These are phyloP conservation scores for Periophthalmodon schlosseri DNA, from an alignment of 2,113 vertebrate species.

Conservation along the genomic window DNA sequence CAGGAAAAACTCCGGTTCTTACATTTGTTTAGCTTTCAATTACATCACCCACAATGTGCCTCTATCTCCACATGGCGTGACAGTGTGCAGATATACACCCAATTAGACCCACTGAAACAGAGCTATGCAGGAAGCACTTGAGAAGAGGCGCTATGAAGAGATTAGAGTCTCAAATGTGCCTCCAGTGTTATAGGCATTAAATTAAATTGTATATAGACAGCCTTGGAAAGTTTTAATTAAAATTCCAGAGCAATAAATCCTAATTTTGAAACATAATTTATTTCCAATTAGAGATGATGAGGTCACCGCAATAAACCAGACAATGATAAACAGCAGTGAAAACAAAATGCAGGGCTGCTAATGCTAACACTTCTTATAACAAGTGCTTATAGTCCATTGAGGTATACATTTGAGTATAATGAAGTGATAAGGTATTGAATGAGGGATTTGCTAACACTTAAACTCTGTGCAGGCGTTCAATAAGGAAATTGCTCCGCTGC, in stretches of 20 bases:
- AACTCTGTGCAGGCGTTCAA: slow-evolving; percentile 80
- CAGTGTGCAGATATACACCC: slow-evolving; percentile 11
- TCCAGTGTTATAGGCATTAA: not conserved
- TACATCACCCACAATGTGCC: slow-evolving; percentile 17
- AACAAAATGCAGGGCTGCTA: not conserved
- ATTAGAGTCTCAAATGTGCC: slow-evolving; percentile 9
- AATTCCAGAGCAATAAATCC: slow-evolving; percentile 9
- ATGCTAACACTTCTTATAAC: not conserved
- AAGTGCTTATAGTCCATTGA: slow-evolving; percentile 3
- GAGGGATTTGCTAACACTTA: not conserved
- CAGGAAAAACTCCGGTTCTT: slow-evolving; percentile 3
- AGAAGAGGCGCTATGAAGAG: slow-evolving; percentile 13
- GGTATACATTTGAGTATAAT: not conserved
- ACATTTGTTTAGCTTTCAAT: slow-evolving; percentile 12
- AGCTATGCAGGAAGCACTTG: slow-evolving; percentile 21
- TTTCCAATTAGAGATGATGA: slow-evolving; percentile 10
- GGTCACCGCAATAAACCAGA: slow-evolving; percentile 1
- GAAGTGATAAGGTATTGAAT: not conserved
- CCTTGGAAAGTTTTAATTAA: slow-evolving; percentile 7
- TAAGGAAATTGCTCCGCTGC: slow-evolving; percentile 89
- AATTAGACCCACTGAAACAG: slow-evolving; percentile 23
- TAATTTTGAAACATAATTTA: slow-evolving; percentile 11
- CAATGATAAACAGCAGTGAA: slow-evolving; percentile 8
- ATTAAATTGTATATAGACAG: not conserved
- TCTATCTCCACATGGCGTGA: slow-evolving; percentile 13